Percentiles rank a stretch among this genome's conserved stretches.
Conservation (phyloP, 2,113 vertebrate genomes). For the Ivindomyrus marchei region DNA sequence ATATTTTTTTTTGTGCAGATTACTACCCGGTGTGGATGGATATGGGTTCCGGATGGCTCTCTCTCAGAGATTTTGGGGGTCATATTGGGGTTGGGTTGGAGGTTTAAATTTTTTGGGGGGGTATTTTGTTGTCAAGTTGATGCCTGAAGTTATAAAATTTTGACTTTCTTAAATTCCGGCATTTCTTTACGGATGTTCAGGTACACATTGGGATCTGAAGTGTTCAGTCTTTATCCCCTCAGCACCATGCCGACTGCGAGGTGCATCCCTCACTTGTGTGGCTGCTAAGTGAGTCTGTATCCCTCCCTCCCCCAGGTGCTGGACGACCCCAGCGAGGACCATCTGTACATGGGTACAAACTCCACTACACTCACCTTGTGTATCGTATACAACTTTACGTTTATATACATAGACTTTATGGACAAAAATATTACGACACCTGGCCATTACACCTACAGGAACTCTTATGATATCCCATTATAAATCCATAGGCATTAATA, state of each 20-base stretch:
- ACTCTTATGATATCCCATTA: neutral
- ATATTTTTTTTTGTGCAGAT: neutral
- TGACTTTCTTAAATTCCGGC: neutral
- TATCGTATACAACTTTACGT: constrained; percentile 1
- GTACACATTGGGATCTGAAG: neutral
- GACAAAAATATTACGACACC: neutral
- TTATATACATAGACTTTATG: neutral
- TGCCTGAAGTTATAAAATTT: neutral
- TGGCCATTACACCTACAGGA: neutral
- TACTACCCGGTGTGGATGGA: neutral
- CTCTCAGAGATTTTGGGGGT: neutral
- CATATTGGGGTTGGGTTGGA: neutral
- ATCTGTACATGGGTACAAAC: constrained; percentile 90
- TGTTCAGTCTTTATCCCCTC: neutral
- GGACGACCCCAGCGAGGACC: constrained; percentile 94
- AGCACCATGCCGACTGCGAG: neutral
- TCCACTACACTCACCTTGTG: neutral
- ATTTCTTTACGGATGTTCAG: neutral
- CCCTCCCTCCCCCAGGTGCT: constrained; percentile 71
- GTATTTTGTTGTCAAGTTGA: neutral
- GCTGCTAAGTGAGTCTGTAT: constrained; percentile 16
- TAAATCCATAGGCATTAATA: neutral
- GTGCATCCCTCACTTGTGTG: neutral
- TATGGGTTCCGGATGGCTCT: neutral
- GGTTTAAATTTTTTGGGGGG: neutral